These are phyloP conservation scores for Eonycteris spelaea DNA, from an alignment of 2,113 vertebrate species.

Conservation along the genomic window DNA sequence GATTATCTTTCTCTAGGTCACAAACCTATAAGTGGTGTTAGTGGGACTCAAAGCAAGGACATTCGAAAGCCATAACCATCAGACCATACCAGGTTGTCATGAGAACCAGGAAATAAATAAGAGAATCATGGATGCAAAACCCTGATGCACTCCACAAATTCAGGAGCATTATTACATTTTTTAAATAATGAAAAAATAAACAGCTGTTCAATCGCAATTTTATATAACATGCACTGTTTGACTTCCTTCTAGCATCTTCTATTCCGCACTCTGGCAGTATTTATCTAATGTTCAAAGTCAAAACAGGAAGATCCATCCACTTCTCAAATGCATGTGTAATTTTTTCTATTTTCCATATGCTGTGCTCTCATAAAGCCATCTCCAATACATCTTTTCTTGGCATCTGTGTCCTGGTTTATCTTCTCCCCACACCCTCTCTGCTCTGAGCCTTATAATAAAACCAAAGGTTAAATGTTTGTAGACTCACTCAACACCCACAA, in stretches of 20 bases:
- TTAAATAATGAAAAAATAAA: constrained; percentile 31
- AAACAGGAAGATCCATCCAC: constrained; percentile 3
- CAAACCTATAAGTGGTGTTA: neutral
- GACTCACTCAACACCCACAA: constrained; percentile 48
- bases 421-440: neutral
- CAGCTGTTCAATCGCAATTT: neutral
- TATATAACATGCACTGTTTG: neutral
- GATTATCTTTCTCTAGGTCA: neutral
- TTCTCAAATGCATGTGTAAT: constrained; percentile 7
- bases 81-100: neutral
- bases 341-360: constrained; percentile 5
- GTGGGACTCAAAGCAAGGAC: neutral
- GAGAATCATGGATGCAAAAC: neutral
- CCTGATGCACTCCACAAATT: neutral
- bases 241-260: neutral
- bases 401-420: neutral
- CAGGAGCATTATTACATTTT: neutral
- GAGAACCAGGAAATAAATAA: neutral
- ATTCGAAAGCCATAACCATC: neutral
- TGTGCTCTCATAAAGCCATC: neutral
- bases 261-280: neutral
- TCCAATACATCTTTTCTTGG: constrained; percentile 45
- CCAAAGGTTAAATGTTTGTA: constrained; percentile 51
- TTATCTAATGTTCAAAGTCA: constrained; percentile 25
- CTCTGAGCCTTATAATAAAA: constrained; percentile 59